Evolutionary conservation across 2,113 vertebrate genomes (phyloP), one percentile per base, ranked within the genome.

Genomic region (Addax nasomaculatus): DNA sequence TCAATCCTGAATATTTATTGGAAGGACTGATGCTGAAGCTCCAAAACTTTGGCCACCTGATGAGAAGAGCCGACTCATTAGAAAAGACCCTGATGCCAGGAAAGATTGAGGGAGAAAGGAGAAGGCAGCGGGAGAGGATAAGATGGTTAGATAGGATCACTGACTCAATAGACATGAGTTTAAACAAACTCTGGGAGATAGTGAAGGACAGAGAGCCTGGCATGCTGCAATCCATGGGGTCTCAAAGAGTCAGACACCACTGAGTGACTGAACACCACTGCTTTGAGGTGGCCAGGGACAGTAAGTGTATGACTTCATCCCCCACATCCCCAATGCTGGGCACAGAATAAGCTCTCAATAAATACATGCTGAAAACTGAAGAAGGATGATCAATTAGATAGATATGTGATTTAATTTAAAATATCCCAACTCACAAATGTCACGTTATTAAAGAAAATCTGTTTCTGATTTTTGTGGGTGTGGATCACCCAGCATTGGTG

Each of bases 401-500:
- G 51, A 43, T 91, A 86, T 89, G 94, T 94, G 88, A 84, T 88
- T 93, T 89, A 80, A 51, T 96, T 94, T 86, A 96, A 97, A 96
- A 97, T 51, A 95, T 47, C 78, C 70, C 21, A 64, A 47, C 62
- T 62, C 19, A 58, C 55, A 29, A 49, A 7, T 21, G n/a, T 97
- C 93, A 60, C 51, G 57, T 67, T 86, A 70, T 86, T 95, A 86
- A 67, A 92, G 81, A 83, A 96, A 97, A 95, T 97, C 96, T 96
- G 96, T 93, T 96, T 97, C 84, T 85, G 78, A 87, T 95, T 97
- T 97, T 85, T 89, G 39, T 89, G 95, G 97, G 97, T 97, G 96
- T 97, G 98, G 94, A 53, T 81, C 70, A 92, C 53, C 5, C 81
- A 51, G 60, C 55, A 15, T 39, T 62, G 73, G 97, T 98, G 98